Conservation (phyloP, 2,797 vertebrate species). For the Schizopygopsis pylzovi region DNA sequence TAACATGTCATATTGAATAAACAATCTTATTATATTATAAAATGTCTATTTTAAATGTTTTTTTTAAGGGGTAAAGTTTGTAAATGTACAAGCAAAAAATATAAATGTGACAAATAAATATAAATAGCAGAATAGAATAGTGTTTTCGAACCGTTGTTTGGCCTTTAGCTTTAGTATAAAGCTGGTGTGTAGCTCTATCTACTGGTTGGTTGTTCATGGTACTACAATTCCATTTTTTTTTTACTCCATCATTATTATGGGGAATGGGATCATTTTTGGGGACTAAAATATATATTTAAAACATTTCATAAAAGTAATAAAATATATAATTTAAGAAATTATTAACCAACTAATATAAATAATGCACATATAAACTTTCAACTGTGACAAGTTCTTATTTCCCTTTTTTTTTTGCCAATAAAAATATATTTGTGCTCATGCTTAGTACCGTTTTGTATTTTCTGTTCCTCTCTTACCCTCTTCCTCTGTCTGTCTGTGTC, state of each 20-base stretch:
- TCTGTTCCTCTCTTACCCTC: neutral
- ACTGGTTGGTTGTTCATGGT: slow-evolving; percentile 5
- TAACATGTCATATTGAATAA: neutral
- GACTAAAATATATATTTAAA: too few species aligned
- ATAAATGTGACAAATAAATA: neutral
- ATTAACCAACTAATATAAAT: neutral
- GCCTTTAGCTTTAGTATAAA: neutral
- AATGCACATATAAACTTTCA: neutral
- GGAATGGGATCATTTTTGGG: neutral
- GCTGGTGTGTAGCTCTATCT: slow-evolving; percentile 1
- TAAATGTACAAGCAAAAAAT: neutral
- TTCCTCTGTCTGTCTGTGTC: slow-evolving; percentile 32
- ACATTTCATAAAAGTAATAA: neutral
- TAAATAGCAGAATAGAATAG: slow-evolving; percentile 3
- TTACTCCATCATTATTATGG: neutral
- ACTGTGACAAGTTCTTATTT: neutral
- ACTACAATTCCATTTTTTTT: neutral
- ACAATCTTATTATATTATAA: neutral
- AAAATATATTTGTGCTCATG: neutral
- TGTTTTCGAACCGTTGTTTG: neutral
- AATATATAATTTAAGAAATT: neutral
- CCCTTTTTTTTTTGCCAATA: neutral
- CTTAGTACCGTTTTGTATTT: too few species aligned
- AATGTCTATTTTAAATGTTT: neutral
- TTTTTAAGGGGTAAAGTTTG: neutral